These are phyloP conservation scores for Apamea sordens DNA, from an alignment of 2,888 invertebrate species.

Conservation along the genomic window DNA sequence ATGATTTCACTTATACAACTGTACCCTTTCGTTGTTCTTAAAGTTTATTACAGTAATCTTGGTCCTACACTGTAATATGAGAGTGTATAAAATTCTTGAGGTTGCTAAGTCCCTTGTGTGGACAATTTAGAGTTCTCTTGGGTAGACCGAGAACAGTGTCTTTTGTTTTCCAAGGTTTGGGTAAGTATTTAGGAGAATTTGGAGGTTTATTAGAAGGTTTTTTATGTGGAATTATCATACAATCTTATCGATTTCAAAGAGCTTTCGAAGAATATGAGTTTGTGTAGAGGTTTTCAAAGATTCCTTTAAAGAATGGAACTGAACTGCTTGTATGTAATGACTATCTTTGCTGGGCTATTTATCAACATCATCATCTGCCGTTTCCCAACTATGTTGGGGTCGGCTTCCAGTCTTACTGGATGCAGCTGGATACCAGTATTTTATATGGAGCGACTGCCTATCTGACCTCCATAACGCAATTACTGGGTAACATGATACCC, in stretches of 20 bases:
- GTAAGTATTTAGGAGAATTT: conserved; percentile 19
- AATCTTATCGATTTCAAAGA: neutral
- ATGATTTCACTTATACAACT: conserved; percentile 63
- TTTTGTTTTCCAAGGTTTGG: conserved; percentile 41
- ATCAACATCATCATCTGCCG: neutral
- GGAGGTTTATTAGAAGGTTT: neutral
- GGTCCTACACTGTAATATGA: conserved; percentile 54
- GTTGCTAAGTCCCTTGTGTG: conserved; percentile 45
- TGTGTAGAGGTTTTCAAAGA: neutral
- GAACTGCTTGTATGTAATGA: too few species aligned
- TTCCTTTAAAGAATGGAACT: neutral
- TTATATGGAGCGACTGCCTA: too few species aligned
- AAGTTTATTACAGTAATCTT: conserved; percentile 67
- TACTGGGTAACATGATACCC: too few species aligned
- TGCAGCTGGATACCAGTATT: too few species aligned
- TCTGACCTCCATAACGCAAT: too few species aligned
- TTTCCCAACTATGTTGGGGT: too few species aligned
- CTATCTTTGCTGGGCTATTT: neutral
- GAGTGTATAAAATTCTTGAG: conserved; percentile 62
- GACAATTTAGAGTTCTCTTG: conserved; percentile 60
- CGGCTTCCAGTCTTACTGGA: too few species aligned
- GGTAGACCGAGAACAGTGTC: conserved; percentile 44
- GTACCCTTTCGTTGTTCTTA: conserved; percentile 54
- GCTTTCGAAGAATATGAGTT: neutral
- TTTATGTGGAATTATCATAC: neutral